Conservation (phyloP, 2,113 vertebrate species). For the Hydropotes inermis region DNA sequence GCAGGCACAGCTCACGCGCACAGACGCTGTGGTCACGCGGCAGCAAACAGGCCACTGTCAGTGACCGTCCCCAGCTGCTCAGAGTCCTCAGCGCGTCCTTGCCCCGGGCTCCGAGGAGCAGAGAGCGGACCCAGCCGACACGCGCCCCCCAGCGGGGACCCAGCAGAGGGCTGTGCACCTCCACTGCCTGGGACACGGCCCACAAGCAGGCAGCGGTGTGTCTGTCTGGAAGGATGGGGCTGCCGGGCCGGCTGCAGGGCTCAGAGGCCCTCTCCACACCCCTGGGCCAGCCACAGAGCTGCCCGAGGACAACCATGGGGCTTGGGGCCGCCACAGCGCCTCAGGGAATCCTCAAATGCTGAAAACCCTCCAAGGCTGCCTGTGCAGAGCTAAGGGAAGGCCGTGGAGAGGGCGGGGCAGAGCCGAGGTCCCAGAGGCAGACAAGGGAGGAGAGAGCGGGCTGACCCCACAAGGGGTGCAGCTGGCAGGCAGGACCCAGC, state of each 20-base stretch:
- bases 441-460: neutral
- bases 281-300: neutral
- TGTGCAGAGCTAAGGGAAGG: neutral
- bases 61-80: neutral
- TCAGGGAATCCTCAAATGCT: too few relatives aligned
- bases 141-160: neutral
- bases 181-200: neutral
- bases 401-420: neutral
- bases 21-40: neutral
- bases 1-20: rapidly evolving
- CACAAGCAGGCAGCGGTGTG: neutral
- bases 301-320: rapidly evolving
- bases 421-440: neutral
- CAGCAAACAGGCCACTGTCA: neutral
- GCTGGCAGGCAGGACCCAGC: neutral
- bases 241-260: neutral
- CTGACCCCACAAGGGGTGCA: neutral
- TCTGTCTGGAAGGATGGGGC: neutral
- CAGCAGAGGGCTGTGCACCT: neutral
- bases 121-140: neutral
- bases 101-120: neutral
- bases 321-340: neutral
- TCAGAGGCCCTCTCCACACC: neutral
- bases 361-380: neutral
- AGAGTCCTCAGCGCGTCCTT: neutral